Evolutionary conservation across 2,888 invertebrate species (phyloP).

Genomic region (Chouioia cunea): DNA sequence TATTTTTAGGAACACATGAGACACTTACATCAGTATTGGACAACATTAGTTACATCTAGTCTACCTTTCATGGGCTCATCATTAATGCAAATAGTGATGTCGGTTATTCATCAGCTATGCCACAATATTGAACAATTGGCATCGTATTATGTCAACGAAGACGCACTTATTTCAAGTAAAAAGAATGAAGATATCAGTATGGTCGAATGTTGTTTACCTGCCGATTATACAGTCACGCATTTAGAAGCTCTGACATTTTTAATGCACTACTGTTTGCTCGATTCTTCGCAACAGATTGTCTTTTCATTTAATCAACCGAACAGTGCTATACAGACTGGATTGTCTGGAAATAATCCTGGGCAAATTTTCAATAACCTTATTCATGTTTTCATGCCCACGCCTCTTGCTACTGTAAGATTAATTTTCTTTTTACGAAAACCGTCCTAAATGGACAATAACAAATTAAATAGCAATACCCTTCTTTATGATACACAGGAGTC

Average conservation of each 20-base stretch:
- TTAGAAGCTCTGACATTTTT: constrained; percentile 83
- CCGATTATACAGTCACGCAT: constrained; percentile 84
- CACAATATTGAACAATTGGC: constrained; percentile 78
- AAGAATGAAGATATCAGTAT: constrained; percentile 60
- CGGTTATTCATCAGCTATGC: constrained; percentile 84
- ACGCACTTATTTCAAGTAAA: constrained; percentile 49
- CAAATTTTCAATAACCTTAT: constrained; percentile 86
- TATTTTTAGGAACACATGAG: constrained; percentile 73
- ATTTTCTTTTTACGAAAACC: neutral
- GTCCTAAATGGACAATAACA: no score
- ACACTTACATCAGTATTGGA: constrained; percentile 86
- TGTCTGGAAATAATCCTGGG: constrained; percentile 74
- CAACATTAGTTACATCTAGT: constrained; percentile 83
- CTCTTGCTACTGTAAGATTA: constrained; percentile 66
- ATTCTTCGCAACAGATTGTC: constrained; percentile 74
- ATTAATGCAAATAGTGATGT: constrained; percentile 81
- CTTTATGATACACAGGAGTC: constrained; percentile 57
- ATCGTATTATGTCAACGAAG: constrained; percentile 64
- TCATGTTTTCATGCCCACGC: constrained; percentile 82
- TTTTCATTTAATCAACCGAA: constrained; percentile 73
- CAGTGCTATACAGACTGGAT: constrained; percentile 70
- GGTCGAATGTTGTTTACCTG: constrained; percentile 73
- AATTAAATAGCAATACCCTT: constrained; percentile 1
- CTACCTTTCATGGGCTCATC: constrained; percentile 85
- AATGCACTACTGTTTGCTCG: constrained; percentile 84